Evolutionary conservation across 2,113 vertebrate genomes (phyloP).

Genomic region (Acanthochromis polyacanthus): DNA sequence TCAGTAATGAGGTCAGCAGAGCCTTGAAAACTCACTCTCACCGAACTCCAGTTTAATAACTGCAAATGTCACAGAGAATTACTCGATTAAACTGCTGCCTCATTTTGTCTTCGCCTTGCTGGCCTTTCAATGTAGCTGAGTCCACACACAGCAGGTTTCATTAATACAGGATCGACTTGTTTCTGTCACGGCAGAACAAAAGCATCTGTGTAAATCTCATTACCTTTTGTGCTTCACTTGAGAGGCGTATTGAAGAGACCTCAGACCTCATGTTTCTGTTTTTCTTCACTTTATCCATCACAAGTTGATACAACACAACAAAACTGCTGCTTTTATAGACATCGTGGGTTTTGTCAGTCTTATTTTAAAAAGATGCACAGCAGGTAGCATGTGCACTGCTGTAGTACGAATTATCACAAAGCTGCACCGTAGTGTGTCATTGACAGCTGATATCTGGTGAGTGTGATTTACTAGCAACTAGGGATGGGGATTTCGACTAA

Average conservation of each 20-base stretch:
- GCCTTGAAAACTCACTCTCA: neutral
- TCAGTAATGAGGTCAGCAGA: slow-evolving; percentile 8
- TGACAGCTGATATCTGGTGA: too few relatives aligned
- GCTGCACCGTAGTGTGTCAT: too few relatives aligned
- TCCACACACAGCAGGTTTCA: slow-evolving; percentile 11
- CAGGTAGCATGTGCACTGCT: neutral
- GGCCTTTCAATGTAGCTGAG: neutral
- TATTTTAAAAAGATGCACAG: neutral
- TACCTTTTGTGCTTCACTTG: neutral
- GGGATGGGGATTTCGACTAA: too few relatives aligned
- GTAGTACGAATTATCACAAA: too few relatives aligned
- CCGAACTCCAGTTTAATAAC: neutral
- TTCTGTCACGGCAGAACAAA: neutral
- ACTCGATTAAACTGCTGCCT: neutral
- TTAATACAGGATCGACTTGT: neutral
- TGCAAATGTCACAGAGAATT: slow-evolving; percentile 8
- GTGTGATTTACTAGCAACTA: too few relatives aligned
- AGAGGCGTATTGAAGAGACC: neutral
- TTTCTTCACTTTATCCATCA: neutral
- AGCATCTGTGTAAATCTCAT: neutral
- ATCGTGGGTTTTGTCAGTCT: neutral
- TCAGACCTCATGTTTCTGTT: neutral
- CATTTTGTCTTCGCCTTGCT: neutral
- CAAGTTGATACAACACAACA: neutral
- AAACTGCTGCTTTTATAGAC: too few relatives aligned